phyloP scores from a whole-genome alignment of 1,140 invertebrate genomes.

The Spodoptera litura region DNA sequence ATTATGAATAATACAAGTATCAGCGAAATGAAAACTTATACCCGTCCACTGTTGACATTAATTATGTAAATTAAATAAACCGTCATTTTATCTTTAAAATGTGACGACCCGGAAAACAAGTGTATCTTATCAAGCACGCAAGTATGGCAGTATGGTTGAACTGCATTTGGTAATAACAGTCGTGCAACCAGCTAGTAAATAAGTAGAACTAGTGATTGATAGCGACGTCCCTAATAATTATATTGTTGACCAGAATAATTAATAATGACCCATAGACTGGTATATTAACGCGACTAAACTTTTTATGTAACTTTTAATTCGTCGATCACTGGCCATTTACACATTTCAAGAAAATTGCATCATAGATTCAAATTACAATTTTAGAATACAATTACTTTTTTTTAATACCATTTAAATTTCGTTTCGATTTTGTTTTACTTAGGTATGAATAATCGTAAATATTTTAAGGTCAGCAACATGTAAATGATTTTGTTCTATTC shows the following conservation, averaged over 20 bases:
- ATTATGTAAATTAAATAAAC: slow-evolving; percentile 28
- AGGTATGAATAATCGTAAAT: no score
- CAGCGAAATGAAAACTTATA: slow-evolving; percentile 7
- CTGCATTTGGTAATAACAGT: slow-evolving; percentile 25
- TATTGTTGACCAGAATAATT: background rate
- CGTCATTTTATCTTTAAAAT: slow-evolving; percentile 32
- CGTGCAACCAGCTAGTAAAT: background rate
- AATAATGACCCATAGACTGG: no score
- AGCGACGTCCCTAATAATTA: background rate
- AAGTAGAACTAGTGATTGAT: background rate
- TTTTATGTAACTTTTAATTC: no score
- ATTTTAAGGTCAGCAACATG: no score
- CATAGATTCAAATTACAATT: no score
- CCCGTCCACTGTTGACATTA: slow-evolving; percentile 21
- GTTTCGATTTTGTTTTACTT: background rate
- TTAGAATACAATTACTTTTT: no score
- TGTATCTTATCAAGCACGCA: slow-evolving; percentile 39
- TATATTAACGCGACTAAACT: no score
- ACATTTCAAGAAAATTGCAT: no score
- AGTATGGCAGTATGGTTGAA: slow-evolving; percentile 19
- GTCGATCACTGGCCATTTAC: no score
- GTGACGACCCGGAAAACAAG: slow-evolving; percentile 29
- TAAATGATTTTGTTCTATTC: background rate
- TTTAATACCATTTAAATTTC: no score
- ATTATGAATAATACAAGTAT: background rate